Base-by-base conservation (phyloP, 2,113 vertebrate species). In the Phrynosoma blainvillii region DNA sequence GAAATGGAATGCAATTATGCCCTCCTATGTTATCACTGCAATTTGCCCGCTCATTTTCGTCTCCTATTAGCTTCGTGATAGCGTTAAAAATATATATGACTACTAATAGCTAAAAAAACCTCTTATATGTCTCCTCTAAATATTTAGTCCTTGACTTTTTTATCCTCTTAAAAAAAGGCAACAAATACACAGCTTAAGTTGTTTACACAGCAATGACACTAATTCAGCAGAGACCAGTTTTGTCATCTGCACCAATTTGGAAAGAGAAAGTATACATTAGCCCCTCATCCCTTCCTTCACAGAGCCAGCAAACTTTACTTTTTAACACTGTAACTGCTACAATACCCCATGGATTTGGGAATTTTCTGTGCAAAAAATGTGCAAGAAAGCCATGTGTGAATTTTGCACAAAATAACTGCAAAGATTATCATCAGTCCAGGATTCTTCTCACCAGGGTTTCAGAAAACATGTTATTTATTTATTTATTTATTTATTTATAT, bases 1-100 rank as follows among this genome's bases (percentile, higher is more conserved):
- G 59, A 88, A 82, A 88, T 82, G 71, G 13, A 88, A 88, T 52
- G 23, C 73, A 54, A 66, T 83, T 82, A 82, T 32, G 30, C 36
- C 20, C 59, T 66, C 9, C 40, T 65, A 27, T 83, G 11, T 42
- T 82, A 66, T 20, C n/a, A 54, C 59, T 66, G 30, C 68, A 54
- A 75, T 68, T 82, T 52, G 32, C 66, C 52, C 83, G 62, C 59
- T 82, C 30, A 20, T 66, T 68, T 88, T 77, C 40, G 23, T 30
- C 59, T 77, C 71, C 82, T 82, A 82, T 82, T 76, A 76, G 76
- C 42, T 77, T 77, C 76, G 21, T 82, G 62, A 83, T 65, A 66
- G 56, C 32, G 2, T 42, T 76, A 40, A 71, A 82, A 9, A 79
- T 54, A 68, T 32, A 79, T 68, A 68, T 32, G 56, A 12, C n/a